Evolutionary conservation across 2,888 invertebrate genomes (phyloP).

Genomic region (Drosophila gaucha): DNA sequence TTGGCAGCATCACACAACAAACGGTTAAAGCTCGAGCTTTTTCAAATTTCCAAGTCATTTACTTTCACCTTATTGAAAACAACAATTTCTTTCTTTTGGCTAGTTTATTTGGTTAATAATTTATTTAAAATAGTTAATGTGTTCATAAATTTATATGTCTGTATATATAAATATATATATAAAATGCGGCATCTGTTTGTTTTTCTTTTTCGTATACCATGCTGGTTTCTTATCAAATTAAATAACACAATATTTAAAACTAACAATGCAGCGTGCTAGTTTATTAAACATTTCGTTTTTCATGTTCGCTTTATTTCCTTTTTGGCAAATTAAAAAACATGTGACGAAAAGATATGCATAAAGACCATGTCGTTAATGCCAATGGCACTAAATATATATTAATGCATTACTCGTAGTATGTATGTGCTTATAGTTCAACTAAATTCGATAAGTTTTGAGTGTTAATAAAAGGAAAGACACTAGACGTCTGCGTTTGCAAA

Average conservation of each 20-base stretch:
- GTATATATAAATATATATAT: constrained; percentile 58
- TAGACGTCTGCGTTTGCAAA: constrained; percentile 57
- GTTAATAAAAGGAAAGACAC: constrained; percentile 61
- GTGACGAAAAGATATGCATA: constrained; percentile 72
- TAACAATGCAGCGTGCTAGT: constrained; percentile 72
- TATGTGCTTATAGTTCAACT: constrained; percentile 73
- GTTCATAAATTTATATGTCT: constrained; percentile 46
- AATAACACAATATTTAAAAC: constrained; percentile 76
- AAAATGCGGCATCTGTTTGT: constrained; percentile 60
- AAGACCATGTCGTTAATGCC: constrained; percentile 58
- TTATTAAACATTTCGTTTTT: constrained; percentile 37
- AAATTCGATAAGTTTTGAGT: constrained; percentile 67
- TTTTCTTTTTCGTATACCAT: constrained; percentile 62
- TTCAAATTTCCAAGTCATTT: neutral
- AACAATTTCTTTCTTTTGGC: constrained; percentile 56
- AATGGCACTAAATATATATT: constrained; percentile 61
- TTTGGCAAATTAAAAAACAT: constrained; percentile 65
- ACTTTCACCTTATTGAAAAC: constrained; percentile 7
- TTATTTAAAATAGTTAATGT: constrained; percentile 71
- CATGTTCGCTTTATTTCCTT: constrained; percentile 35
- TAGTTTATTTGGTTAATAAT: constrained; percentile 77
- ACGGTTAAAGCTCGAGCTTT: neutral
- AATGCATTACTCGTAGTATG: constrained; percentile 49
- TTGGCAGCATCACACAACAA: neutral
- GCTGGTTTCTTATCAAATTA: constrained; percentile 68